Evolutionary conservation across 2,888 invertebrate species (phyloP), one percentile per base, ranked within the genome.

Genomic region (Hypolimnas misippus): DNA sequence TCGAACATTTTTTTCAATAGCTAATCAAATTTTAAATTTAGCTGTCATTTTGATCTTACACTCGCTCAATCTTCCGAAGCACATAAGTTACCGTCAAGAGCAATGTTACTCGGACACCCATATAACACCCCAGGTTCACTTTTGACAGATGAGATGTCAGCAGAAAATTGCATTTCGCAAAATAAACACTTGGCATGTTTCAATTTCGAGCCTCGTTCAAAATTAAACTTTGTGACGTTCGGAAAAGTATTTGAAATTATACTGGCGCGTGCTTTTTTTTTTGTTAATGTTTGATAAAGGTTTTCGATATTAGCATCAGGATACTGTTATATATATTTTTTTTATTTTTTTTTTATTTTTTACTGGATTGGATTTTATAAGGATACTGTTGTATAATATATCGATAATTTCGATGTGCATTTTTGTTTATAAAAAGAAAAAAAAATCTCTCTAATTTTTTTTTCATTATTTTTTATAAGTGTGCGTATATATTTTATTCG

Each of bases 141-240:
- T 84, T 84, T 87, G 87, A 87, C 86, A 77, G 76, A 75, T 75
- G 73, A 73, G 73, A 70, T 76, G 77, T 77, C 76, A 74, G 76
- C 65, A 70, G 68, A 70, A 76, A 76, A 78, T 78, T 77, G 76
- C 76, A 77, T 77, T 76, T 74, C 70, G 75, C 71, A 62, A 67
- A 65, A 67, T 67, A 67, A 67, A 67, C 62, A 64, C 49, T 49
- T 53, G 55, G 51, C 42, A 50, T 50, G 50, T 62, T 56, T 53
- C 55, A 53, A 59, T 58, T 44, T 57, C 14, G 38, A 29, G n/a
- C 10, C 16, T 14, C 52, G 16, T 35, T 54, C n/a, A 29, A 63
- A 58, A 57, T 53, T 50, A 46, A 44, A 2, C 58, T 54, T 51
- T 57, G 33, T 57, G 19, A 38, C 42, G 3, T 35, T 53, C 12